These are phyloP conservation scores for Mallotus villosus DNA, from an alignment of 2,797 vertebrate genomes.

Conservation along the genomic window DNA sequence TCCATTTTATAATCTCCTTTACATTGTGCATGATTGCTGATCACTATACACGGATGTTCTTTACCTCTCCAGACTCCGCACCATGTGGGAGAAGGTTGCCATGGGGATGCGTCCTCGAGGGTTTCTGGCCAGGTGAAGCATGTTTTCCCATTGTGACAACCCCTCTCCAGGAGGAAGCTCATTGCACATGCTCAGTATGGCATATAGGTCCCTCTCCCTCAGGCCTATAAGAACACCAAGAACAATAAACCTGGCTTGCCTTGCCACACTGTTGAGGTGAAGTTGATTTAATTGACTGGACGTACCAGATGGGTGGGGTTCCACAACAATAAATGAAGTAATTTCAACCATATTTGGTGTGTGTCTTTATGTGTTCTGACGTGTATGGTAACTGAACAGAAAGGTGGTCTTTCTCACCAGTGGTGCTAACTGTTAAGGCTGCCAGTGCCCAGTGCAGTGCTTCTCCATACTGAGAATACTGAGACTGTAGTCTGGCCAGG, in stretches of 20 bases:
- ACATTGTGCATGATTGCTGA: too few relatives aligned
- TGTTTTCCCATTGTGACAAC: slow-evolving; percentile 67
- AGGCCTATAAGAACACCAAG: slow-evolving; percentile 69
- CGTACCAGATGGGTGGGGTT: background rate
- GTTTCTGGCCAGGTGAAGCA: slow-evolving; percentile 59
- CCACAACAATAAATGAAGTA: background rate
- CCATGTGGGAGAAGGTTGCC: slow-evolving; percentile 76
- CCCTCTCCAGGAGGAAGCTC: slow-evolving; percentile 47
- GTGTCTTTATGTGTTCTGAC: too few relatives aligned
- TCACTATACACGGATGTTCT: background rate
- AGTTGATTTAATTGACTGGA: too few relatives aligned
- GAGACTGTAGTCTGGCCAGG: slow-evolving; percentile 76
- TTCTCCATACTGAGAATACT: slow-evolving; percentile 56
- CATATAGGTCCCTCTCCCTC: slow-evolving; percentile 79
- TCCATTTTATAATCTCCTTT: background rate
- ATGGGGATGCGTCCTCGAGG: slow-evolving; percentile 72
- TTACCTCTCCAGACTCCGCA: slow-evolving; percentile 74
- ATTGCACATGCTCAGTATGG: slow-evolving; percentile 76
- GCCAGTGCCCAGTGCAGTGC: slow-evolving; percentile 73
- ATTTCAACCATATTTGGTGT: too few relatives aligned
- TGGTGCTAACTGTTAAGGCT: slow-evolving; percentile 73
- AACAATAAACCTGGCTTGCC: background rate
- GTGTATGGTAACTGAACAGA: too few relatives aligned
- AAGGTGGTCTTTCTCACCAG: slow-evolving; percentile 60
- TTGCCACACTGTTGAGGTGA: too few relatives aligned